Conservation (phyloP, 2,797 vertebrate genomes). For the Acanthiza pusilla region DNA sequence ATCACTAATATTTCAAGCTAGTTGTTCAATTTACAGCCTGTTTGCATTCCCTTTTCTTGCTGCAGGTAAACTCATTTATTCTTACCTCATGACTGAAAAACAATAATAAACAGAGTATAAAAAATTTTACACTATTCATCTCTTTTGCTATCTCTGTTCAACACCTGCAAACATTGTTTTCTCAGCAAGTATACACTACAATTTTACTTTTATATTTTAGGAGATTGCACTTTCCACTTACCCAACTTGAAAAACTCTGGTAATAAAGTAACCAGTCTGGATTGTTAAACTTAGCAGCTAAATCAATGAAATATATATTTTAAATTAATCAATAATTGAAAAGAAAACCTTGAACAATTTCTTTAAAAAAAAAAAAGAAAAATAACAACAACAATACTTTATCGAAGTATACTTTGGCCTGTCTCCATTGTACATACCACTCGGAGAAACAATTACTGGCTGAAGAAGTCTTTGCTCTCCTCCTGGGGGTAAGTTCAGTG, state of each 20-base stretch:
- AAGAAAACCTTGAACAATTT: background rate
- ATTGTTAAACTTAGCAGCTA: background rate
- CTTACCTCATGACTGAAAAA: background rate
- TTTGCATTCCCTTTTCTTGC: background rate
- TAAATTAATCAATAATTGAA: background rate
- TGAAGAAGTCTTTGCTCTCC: conserved; percentile 95
- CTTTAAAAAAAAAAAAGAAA: background rate
- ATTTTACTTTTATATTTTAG: background rate
- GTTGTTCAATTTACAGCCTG: background rate
- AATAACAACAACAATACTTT: rapidly evolving
- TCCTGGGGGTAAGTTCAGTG: conserved; percentile 88
- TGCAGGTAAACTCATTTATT: background rate
- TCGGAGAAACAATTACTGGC: conserved; percentile 92
- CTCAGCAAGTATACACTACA: background rate
- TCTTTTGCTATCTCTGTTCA: background rate
- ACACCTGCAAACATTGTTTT: background rate
- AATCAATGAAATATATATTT: background rate
- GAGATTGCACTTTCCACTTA: background rate
- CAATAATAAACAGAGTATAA: background rate
- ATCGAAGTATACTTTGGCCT: background rate
- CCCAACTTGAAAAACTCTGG: background rate
- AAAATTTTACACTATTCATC: background rate
- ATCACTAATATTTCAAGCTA: background rate
- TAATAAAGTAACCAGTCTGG: background rate
- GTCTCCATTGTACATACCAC: conserved; percentile 79